Evolutionary conservation across 1,140 invertebrate genomes (phyloP).

Genomic region (Leptinotarsa undecemlineata): DNA sequence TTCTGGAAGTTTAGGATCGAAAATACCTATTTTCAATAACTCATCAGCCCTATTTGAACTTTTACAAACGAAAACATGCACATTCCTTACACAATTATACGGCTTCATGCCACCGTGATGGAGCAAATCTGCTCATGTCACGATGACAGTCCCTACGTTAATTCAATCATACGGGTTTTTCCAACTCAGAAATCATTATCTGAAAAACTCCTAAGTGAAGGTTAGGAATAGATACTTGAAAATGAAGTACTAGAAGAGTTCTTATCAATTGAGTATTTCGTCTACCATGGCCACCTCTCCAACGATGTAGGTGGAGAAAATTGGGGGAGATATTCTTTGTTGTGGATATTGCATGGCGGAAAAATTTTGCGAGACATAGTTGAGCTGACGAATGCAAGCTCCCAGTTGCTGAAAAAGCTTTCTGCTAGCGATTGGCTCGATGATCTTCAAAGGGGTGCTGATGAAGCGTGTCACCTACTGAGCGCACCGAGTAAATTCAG

Average conservation of each 20-base stretch:
- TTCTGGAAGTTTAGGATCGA: no score
- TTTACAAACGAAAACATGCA: no score
- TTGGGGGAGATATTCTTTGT: constrained; percentile 43
- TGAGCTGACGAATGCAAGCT: constrained; percentile 55
- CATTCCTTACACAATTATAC: no score
- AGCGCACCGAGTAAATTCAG: constrained; percentile 89
- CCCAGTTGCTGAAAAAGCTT: constrained; percentile 58
- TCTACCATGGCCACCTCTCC: constrained; percentile 54
- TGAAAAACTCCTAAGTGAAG: constrained; percentile 10
- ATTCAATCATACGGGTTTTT: not conserved
- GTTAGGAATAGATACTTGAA: not conserved
- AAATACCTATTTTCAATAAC: no score
- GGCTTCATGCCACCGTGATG: no score
- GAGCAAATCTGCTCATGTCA: no score
- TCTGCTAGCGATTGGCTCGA: constrained; percentile 53
- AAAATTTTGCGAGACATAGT: constrained; percentile 44
- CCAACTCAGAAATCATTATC: constrained; percentile 15
- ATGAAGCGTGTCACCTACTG: constrained; percentile 88
- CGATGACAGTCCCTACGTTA: no score
- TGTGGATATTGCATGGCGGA: constrained; percentile 29
- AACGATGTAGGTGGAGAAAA: constrained; percentile 41
- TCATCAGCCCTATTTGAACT: no score
- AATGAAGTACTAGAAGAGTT: constrained; percentile 26
- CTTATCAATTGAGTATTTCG: constrained; percentile 25
- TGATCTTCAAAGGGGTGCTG: constrained; percentile 44